Evolutionary conservation across 2,888 invertebrate species (phyloP).

Genomic region (Leptinotarsa rubiginosa): DNA sequence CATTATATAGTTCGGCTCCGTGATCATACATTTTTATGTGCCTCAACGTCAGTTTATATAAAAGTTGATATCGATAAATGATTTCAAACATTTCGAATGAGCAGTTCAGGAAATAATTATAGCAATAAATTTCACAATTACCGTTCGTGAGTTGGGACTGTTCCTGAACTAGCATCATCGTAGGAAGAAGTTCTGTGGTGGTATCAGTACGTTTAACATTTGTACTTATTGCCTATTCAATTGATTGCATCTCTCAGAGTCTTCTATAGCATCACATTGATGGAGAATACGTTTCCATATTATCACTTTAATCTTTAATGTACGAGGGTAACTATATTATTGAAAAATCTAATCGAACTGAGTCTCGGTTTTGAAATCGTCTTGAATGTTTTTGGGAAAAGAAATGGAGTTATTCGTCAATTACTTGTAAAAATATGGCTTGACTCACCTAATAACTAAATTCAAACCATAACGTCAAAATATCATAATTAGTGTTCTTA

Average conservation of each 20-base stretch:
- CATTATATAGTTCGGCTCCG: too few species aligned
- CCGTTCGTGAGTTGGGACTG: not conserved
- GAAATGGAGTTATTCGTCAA: too few species aligned
- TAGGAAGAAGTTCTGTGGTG: slow-evolving; percentile 15
- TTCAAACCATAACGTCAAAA: too few species aligned
- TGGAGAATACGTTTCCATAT: slow-evolving; percentile 22
- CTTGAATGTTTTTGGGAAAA: too few species aligned
- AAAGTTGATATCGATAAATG: not conserved
- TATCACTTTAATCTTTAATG: slow-evolving; percentile 23
- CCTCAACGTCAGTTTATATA: not conserved
- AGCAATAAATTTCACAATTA: slow-evolving; percentile 6
- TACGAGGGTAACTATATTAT: not conserved
- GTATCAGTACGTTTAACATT: slow-evolving; percentile 46
- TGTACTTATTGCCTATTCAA: slow-evolving; percentile 53
- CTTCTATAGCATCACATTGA: slow-evolving; percentile 16
- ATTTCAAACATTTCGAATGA: not conserved
- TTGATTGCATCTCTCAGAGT: slow-evolving; percentile 48
- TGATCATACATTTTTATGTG: not conserved
- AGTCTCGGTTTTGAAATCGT: too few species aligned
- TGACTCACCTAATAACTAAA: too few species aligned
- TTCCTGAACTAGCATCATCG: slow-evolving; percentile 5
- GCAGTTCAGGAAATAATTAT: not conserved
- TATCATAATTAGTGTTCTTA: too few species aligned
- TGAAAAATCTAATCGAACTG: too few species aligned
- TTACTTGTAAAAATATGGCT: too few species aligned